Conservation (phyloP, 2,888 invertebrate species). For the Meloe dianella region DNA sequence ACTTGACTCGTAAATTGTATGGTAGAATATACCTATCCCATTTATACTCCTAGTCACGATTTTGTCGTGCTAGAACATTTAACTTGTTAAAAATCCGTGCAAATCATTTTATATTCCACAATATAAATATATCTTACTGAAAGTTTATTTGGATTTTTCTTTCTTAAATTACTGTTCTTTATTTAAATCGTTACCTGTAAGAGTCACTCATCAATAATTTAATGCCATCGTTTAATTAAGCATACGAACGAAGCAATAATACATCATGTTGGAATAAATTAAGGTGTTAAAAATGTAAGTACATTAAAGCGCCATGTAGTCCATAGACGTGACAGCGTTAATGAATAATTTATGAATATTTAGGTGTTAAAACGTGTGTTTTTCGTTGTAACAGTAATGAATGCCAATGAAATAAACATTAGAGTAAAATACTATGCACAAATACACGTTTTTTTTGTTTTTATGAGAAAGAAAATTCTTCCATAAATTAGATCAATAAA, state of each 20-base stretch:
- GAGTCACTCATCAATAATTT: background rate
- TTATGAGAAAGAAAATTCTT: background rate
- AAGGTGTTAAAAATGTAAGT: slow-evolving; percentile 18
- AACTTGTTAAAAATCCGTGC: background rate
- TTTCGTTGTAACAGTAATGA: slow-evolving; percentile 11
- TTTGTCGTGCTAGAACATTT: slow-evolving; percentile 7
- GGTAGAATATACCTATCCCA: slow-evolving; percentile 2
- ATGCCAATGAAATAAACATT: slow-evolving; percentile 16
- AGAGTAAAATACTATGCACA: background rate
- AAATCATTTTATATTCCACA: background rate
- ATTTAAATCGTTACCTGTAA: background rate
- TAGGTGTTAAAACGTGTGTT: slow-evolving; percentile 29
- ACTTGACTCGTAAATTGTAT: slow-evolving; percentile 11
- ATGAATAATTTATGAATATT: slow-evolving; percentile 30
- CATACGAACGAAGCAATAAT: slow-evolving; percentile 10
- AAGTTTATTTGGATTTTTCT: background rate
- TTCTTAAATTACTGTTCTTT: background rate
- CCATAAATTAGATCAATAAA: background rate
- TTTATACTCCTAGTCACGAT: slow-evolving; percentile 13
- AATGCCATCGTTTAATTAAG: slow-evolving; percentile 13
- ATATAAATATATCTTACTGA: background rate
- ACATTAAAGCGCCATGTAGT: slow-evolving; percentile 24
- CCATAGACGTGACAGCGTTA: slow-evolving; percentile 18
- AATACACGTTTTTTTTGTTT: background rate
- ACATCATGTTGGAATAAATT: slow-evolving; percentile 21